phyloP scores from a whole-genome alignment of 2,113 vertebrate species.

The Campylorhamphus procurvoides region DNA sequence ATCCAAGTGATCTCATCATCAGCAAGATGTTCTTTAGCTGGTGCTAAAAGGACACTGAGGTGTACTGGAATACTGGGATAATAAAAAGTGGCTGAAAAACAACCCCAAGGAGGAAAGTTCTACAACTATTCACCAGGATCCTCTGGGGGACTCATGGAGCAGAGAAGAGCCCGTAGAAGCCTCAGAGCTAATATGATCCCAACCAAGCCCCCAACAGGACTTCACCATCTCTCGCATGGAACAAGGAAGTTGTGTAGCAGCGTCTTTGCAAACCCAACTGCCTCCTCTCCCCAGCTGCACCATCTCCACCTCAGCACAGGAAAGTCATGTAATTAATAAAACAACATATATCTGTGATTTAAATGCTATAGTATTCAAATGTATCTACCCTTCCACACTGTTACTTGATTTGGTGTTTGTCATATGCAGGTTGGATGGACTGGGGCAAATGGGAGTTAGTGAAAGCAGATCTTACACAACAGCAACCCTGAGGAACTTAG shows the following conservation, averaged over 20 bases:
- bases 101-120: background rate
- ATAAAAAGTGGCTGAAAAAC: background rate
- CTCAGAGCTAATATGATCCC: background rate
- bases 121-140: background rate
- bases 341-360: background rate
- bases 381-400: background rate
- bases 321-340: background rate
- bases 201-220: background rate
- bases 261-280: background rate
- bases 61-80: background rate
- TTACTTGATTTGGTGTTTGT: background rate
- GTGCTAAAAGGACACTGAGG: background rate
- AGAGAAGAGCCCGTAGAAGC: background rate
- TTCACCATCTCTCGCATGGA: rapidly evolving
- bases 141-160: background rate
- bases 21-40: background rate
- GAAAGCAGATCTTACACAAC: background rate
- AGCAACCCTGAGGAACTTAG: background rate
- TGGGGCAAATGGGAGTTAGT: background rate
- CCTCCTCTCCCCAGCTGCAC: background rate
- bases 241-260: background rate
- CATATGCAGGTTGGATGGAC: background rate
- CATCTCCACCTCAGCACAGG: background rate
- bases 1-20: rapidly evolving
- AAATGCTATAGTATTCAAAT: background rate